phyloP scores from a whole-genome alignment of 2,888 invertebrate species.

The Apantesis nais region DNA sequence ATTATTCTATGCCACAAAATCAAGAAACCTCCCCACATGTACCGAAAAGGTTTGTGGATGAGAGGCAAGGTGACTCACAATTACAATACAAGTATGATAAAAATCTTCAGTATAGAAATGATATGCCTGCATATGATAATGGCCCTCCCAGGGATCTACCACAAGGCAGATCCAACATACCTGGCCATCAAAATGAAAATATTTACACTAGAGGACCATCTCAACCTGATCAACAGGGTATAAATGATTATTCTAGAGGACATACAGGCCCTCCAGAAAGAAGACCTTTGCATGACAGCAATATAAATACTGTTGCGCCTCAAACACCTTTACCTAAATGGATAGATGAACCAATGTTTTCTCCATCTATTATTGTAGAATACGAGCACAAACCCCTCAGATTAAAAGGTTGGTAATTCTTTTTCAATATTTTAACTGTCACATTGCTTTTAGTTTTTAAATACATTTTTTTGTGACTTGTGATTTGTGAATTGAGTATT shows the following conservation, averaged over 20 bases:
- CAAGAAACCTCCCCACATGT: slow-evolving; percentile 34
- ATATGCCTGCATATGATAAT: slow-evolving; percentile 39
- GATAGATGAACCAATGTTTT: slow-evolving; percentile 79
- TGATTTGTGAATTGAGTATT: too few relatives aligned
- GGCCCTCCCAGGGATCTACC: slow-evolving; percentile 30
- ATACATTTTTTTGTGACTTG: background rate
- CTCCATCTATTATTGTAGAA: slow-evolving; percentile 88
- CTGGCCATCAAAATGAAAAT: slow-evolving; percentile 24
- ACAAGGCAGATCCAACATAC: slow-evolving; percentile 45
- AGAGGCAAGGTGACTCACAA: slow-evolving; percentile 46
- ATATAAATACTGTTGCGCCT: slow-evolving; percentile 31
- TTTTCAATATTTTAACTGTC: background rate
- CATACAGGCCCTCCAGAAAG: slow-evolving; percentile 25
- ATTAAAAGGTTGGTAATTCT: slow-evolving; percentile 77
- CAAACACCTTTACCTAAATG: slow-evolving; percentile 55
- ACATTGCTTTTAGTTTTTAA: background rate
- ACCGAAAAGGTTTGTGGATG: slow-evolving; percentile 5
- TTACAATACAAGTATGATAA: slow-evolving; percentile 56
- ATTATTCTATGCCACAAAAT: slow-evolving; percentile 50
- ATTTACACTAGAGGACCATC: slow-evolving; percentile 12
- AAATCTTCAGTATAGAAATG: slow-evolving; percentile 51
- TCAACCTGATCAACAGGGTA: background rate
- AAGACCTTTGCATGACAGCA: slow-evolving; percentile 37
- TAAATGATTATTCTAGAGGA: slow-evolving; percentile 12
- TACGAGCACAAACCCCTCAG: slow-evolving; percentile 88